Percentiles rank a stretch among this genome's conserved stretches.
phyloP scores from a whole-genome alignment of 1,140 invertebrate genomes.

The Camponotus pennsylvanicus region DNA sequence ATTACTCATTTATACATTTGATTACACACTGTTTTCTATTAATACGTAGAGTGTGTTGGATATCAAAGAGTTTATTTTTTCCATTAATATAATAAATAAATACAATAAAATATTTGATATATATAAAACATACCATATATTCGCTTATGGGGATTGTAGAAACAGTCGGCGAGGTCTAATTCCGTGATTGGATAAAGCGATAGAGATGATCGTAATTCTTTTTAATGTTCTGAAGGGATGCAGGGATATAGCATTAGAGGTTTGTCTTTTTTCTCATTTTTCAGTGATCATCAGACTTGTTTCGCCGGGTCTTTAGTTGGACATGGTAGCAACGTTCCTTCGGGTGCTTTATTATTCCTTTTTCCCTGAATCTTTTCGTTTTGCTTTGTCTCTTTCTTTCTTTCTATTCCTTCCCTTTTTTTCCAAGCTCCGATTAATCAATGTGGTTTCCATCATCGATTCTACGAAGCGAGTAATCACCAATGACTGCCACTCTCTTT shows the following conservation, averaged over 20 bases:
- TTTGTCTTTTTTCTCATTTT: slow-evolving; percentile 28
- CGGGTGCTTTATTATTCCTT: slow-evolving; percentile 42
- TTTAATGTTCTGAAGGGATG: slow-evolving; percentile 8
- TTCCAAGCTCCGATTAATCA: slow-evolving; percentile 46
- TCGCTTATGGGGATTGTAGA: background rate
- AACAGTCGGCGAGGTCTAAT: slow-evolving; percentile 1
- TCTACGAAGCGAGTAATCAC: slow-evolving; percentile 43
- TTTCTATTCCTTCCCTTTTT: background rate
- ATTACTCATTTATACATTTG: slow-evolving; percentile 2
- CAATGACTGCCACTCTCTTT: slow-evolving; percentile 29
- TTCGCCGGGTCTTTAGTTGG: slow-evolving; percentile 41
- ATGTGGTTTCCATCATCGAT: slow-evolving; percentile 30
- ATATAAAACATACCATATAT: background rate
- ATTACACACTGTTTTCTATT: background rate
- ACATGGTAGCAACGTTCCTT: slow-evolving; percentile 34
- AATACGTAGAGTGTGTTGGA: background rate
- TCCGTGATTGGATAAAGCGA: slow-evolving; percentile 29
- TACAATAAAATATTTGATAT: slow-evolving; percentile 26
- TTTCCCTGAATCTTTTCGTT: background rate
- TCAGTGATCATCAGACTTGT: slow-evolving; percentile 32
- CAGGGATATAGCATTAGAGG: background rate
- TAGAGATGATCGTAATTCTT: slow-evolving; percentile 21
- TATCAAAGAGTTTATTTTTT: slow-evolving; percentile 10
- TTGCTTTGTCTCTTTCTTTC: background rate
- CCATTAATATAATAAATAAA: slow-evolving; percentile 29